Evolutionary conservation across 2,888 invertebrate genomes (phyloP).

Genomic region (Monochamus alternatus): DNA sequence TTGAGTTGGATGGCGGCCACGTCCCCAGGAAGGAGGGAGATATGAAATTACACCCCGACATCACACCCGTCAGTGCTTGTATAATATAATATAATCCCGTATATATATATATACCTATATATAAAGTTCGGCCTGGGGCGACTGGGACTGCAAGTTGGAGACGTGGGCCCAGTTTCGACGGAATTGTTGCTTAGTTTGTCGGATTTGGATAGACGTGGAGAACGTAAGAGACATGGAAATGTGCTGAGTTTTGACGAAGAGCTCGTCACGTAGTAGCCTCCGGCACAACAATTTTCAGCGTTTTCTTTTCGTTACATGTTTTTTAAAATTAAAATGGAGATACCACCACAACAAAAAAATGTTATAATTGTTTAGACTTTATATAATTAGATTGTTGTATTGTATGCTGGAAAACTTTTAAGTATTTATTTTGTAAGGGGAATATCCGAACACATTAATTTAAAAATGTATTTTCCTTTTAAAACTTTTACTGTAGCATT

Average conservation of each 20-base stretch:
- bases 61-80: conserved; percentile 21
- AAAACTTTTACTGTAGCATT: too few relatives aligned
- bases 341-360: too few relatives aligned
- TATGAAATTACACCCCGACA: conserved; percentile 20
- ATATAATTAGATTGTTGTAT: too few relatives aligned
- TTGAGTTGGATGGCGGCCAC: conserved; percentile 1
- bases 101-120: not conserved
- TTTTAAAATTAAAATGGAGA: too few relatives aligned
- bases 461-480: too few relatives aligned
- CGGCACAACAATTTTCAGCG: too few relatives aligned
- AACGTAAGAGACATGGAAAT: not conserved
- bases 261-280: too few relatives aligned
- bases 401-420: too few relatives aligned
- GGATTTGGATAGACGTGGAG: not conserved
- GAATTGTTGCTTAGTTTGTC: conserved; percentile 10
- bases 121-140: not conserved
- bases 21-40: conserved; percentile 15
- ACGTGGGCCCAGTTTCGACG: not conserved
- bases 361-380: too few relatives aligned
- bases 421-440: too few relatives aligned
- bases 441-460: too few relatives aligned
- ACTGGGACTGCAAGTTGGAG: not conserved
- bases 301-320: too few relatives aligned
- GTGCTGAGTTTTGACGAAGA: not conserved
- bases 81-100: not conserved